phyloP scores from a whole-genome alignment of 1,140 invertebrate genomes.

The Drosophila bocki region DNA sequence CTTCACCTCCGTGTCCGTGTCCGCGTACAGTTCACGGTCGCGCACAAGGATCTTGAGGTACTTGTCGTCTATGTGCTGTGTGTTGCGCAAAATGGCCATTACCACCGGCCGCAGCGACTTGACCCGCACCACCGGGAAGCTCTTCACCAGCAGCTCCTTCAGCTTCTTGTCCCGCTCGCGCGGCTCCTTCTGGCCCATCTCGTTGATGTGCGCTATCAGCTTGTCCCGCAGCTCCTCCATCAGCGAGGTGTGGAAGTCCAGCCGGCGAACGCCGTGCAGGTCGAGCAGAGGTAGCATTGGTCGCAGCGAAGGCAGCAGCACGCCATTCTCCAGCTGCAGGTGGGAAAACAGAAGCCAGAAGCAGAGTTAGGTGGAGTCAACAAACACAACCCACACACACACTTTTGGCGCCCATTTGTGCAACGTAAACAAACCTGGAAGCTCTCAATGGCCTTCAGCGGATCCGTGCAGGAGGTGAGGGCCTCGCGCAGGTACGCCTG shows the following conservation, averaged over 20 bases:
- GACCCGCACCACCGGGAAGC: slow-evolving; percentile 96
- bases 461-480: slow-evolving; percentile 97
- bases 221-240: slow-evolving; percentile 97
- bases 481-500: slow-evolving; percentile 95
- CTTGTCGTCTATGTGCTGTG: slow-evolving; percentile 96
- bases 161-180: slow-evolving; percentile 94
- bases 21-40: slow-evolving; percentile 96
- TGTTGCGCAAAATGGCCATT: slow-evolving; percentile 97
- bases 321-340: slow-evolving; percentile 94
- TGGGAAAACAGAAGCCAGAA: not conserved
- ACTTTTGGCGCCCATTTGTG: slow-evolving; percentile 54
- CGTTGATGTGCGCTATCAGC: slow-evolving; percentile 94
- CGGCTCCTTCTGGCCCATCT: slow-evolving; percentile 91
- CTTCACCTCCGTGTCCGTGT: slow-evolving; percentile 98
- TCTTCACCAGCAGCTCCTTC: slow-evolving; percentile 96
- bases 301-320: slow-evolving; percentile 95
- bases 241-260: slow-evolving; percentile 98
- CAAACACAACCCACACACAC: slow-evolving; percentile 6
- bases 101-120: slow-evolving; percentile 97
- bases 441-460: slow-evolving; percentile 97
- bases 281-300: slow-evolving; percentile 98
- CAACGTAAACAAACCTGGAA: slow-evolving; percentile 91
- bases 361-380: not conserved
- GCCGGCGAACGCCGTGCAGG: slow-evolving; percentile 94
- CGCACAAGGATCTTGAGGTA: slow-evolving; percentile 94